A percentile compares a stretch with the other conserved stretches of the same genome.
phyloP scores from a whole-genome alignment of 2,113 vertebrate genomes.

The Lutjanus erythropterus region DNA sequence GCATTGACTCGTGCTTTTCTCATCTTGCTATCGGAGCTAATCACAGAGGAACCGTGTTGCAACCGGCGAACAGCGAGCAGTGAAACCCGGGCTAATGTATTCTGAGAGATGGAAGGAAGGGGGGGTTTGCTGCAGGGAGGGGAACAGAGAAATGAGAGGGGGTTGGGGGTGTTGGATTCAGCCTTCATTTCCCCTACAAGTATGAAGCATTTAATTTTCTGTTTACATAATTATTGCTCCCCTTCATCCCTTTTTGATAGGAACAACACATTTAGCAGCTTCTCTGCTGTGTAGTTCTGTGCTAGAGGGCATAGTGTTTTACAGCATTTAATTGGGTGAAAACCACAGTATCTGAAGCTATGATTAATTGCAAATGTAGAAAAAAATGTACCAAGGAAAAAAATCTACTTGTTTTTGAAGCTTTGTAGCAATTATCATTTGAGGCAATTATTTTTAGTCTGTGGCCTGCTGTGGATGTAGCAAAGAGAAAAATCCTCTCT shows the following conservation, averaged over 20 bases:
- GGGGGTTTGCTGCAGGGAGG: constrained; percentile 38
- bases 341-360: constrained; percentile 56
- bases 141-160: constrained; percentile 1
- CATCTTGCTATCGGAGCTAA: constrained; percentile 56
- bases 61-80: constrained; percentile 36
- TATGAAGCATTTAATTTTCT: constrained; percentile 72
- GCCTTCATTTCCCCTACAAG: constrained; percentile 60
- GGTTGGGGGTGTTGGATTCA: constrained; percentile 20
- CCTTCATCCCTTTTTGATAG: constrained; percentile 59
- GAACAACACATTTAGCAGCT: constrained; percentile 66
- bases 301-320: constrained; percentile 69
- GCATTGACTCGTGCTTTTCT: constrained; percentile 60
- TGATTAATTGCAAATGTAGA: constrained; percentile 73
- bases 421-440: constrained; percentile 76
- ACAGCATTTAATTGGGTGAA: constrained; percentile 73
- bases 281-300: constrained; percentile 43
- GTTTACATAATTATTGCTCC: constrained; percentile 75
- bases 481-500: constrained; percentile 32
- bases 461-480: constrained; percentile 40
- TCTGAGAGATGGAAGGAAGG: constrained; percentile 15
- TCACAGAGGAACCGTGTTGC: constrained; percentile 59
- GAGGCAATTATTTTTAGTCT: constrained; percentile 68
- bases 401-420: constrained; percentile 64
- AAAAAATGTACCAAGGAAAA: constrained; percentile 8
- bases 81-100: constrained; percentile 50